A percentile compares a stretch with the other conserved stretches of the same genome.
phyloP scores from a whole-genome alignment of 2,888 invertebrate genomes.

The Mellilla xanthometata region DNA sequence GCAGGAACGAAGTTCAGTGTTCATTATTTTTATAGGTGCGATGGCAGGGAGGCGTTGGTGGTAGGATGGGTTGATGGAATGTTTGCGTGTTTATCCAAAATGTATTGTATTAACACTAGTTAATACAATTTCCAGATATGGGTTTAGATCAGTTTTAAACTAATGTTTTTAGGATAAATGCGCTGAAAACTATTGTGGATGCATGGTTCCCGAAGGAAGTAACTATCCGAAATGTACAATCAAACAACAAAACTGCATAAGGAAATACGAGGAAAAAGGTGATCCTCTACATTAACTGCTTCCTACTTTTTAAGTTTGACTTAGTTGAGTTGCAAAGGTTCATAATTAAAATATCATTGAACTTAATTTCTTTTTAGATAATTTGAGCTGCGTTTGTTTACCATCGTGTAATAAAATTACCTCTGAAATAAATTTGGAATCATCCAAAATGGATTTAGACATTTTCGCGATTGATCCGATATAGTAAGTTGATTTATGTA shows the following conservation, averaged over 20 bases:
- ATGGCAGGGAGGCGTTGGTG: no score
- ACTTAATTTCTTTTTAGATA: constrained; percentile 47
- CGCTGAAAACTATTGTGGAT: constrained; percentile 56
- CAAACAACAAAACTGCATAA: constrained; percentile 38
- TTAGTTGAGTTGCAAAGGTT: no score
- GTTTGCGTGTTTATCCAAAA: no score
- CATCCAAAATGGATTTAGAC: constrained; percentile 39
- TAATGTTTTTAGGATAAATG: constrained; percentile 48
- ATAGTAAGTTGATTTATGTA: constrained; percentile 50
- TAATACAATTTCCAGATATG: no score
- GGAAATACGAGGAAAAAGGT: constrained; percentile 19
- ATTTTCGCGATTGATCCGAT: constrained; percentile 50
- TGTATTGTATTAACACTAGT: no score
- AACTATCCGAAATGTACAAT: constrained; percentile 44
- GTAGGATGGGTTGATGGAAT: no score
- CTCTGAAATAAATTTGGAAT: constrained; percentile 43
- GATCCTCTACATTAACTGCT: no score
- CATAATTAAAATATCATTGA: no score
- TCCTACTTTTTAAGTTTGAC: no score
- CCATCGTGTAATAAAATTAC: constrained; percentile 55
- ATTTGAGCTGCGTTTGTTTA: constrained; percentile 51
- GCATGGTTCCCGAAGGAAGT: constrained; percentile 32
- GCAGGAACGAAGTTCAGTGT: no score
- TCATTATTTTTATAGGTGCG: no score
- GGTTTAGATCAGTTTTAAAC: no score